Evolutionary conservation across 1,140 invertebrate species (phyloP).

Genomic region (Samia ricini): DNA sequence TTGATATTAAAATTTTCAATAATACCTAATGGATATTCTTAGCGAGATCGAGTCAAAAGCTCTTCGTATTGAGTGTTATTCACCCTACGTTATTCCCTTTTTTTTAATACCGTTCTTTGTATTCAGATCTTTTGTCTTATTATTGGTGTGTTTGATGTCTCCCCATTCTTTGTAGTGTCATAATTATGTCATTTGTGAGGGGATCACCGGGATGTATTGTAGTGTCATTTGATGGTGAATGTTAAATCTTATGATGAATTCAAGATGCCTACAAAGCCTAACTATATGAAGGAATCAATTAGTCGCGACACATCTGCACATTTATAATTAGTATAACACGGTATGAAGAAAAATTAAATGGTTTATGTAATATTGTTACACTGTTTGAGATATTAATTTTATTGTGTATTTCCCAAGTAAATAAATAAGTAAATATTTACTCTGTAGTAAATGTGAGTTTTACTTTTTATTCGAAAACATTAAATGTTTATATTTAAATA

Average conservation of each 20-base stretch:
- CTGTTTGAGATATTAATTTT: too few relatives aligned
- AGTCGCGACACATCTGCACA: too few relatives aligned
- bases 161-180: conserved; percentile 59
- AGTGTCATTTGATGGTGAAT: background rate
- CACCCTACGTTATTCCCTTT: conserved; percentile 51
- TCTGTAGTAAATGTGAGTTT: too few relatives aligned
- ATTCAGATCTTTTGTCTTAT: conserved; percentile 64
- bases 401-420: too few relatives aligned
- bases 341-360: too few relatives aligned
- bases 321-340: too few relatives aligned
- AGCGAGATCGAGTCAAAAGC: conserved; percentile 48
- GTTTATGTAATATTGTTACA: too few relatives aligned
- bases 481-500: too few relatives aligned
- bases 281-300: too few relatives aligned
- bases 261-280: background rate
- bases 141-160: conserved; percentile 64
- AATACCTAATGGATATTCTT: conserved; percentile 77
- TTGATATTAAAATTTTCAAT: conserved; percentile 79
- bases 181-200: conserved; percentile 61
- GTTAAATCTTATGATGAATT: background rate
- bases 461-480: too few relatives aligned
- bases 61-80: conserved; percentile 49
- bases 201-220: background rate
- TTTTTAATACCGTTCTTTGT: conserved; percentile 63
- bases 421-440: too few relatives aligned